Base-by-base conservation (phyloP, 2,113 vertebrate genomes). In the Rhadina sibilatrix region DNA sequence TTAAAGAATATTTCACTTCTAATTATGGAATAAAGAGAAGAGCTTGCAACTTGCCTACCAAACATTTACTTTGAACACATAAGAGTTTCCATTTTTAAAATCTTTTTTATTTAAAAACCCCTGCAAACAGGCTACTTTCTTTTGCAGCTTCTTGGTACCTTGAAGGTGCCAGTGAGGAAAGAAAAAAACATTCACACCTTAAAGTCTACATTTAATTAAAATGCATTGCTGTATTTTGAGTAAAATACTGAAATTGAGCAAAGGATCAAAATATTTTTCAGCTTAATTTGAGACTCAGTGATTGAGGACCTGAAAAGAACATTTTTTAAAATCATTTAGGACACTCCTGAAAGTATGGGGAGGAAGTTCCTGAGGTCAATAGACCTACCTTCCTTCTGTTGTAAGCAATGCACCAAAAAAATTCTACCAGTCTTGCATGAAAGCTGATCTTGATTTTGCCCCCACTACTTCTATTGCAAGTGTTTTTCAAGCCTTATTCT, bases 1-100 rank as follows among this genome's bases (percentile, higher is more conserved):
- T 98, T 99, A 98, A 98, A 98, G 97, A 98, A 97, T 91, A 97
- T 98, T 98, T 98, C 98, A 97, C 97, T 98, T 98, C 97, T 98
- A 99, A 98, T 99, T 99, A 98, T 97, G 97, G 98, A 97, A 98
- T 96, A 97, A 97, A 98, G 97, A 97, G 95, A 97, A 98, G 96
- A 97, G 57, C 97, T 98, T 98, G 97, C 98, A 96, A 97, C 94
- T 98, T 97, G 98, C 98, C 98, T 98, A 98, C 93, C 33, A 94
- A 98, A 97, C 97, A 95, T 97, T 97, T 95, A 97, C 83, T 97
- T 97, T 95, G 92, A n/a, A 89, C 89, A 83, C 90, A 91, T 93
- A 95, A 80, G 66, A 70, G 85, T 83, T 64, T 74, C 7, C 12
- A 31, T 64, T 76, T 72, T 24, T 17, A 37, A 83, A 96, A 96